A percentile compares a stretch with the other conserved stretches of the same genome.
Evolutionary conservation across 2,797 vertebrate genomes (phyloP).

Genomic region (Siniperca undulata): DNA sequence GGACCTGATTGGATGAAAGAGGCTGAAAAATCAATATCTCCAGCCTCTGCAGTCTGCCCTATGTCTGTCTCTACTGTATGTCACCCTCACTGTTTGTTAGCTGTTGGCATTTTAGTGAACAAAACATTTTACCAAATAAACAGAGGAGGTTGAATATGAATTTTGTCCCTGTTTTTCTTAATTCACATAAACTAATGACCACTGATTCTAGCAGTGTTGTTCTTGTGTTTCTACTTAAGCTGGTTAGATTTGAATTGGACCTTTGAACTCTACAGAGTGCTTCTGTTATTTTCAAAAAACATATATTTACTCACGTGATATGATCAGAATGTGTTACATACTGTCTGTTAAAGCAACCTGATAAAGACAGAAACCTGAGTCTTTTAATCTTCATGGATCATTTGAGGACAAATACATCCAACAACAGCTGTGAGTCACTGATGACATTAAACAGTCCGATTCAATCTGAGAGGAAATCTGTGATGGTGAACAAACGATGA

Average conservation of each 20-base stretch:
- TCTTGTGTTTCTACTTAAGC: conserved; percentile 12
- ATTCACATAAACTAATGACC: conserved; percentile 19
- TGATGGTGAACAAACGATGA: conserved; percentile 34
- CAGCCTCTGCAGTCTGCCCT: conserved; percentile 45
- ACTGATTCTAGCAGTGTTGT: conserved; percentile 1
- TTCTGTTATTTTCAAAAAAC: conserved; percentile 9
- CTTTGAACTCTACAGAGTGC: conserved; percentile 12
- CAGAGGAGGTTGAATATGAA: conserved; percentile 46
- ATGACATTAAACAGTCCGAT: conserved; percentile 21
- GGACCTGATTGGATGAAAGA: conserved; percentile 63
- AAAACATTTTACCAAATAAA: conserved; percentile 78
- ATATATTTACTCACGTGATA: conserved; percentile 8
- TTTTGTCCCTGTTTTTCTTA: conserved; percentile 32
- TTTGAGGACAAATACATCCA: conserved; percentile 8
- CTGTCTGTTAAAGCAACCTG: conserved; percentile 3
- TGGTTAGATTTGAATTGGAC: conserved; percentile 53
- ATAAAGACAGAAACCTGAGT: conserved; percentile 18
- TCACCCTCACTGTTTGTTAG: conserved; percentile 59
- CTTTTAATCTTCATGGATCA: conserved; percentile 20
- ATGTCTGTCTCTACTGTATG: conserved; percentile 48
- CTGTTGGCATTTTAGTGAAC: conserved; percentile 70
- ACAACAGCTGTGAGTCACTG: conserved; percentile 34
- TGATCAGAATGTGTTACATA: conserved; percentile 1
- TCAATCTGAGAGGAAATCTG: conserved; percentile 15
- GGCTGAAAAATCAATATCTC: conserved; percentile 63